Percentiles rank a stretch among this genome's conserved stretches.
Conservation (phyloP, 2,888 invertebrate species). For the Pardosa pseudoannulata region DNA sequence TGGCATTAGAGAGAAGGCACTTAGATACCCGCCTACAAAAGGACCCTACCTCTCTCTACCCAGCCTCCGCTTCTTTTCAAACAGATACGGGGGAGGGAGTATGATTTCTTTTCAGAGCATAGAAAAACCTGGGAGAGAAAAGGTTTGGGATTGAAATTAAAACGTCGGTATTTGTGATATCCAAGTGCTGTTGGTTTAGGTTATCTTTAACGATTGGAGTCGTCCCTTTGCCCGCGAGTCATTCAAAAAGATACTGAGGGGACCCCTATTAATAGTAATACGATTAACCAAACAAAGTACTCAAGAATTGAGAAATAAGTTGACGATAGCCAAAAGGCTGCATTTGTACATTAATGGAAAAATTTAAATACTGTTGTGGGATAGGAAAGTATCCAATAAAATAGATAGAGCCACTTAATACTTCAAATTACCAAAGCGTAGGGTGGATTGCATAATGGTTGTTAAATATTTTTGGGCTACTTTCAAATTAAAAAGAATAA, state of each 20-base stretch:
- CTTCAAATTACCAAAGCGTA: too few relatives aligned
- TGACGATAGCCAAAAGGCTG: too few relatives aligned
- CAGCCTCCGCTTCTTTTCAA: slow-evolving; percentile 29
- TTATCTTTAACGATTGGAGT: not conserved
- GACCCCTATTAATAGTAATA: not conserved
- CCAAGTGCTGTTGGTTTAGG: not conserved
- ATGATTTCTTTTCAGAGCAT: slow-evolving; percentile 27
- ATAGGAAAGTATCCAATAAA: too few relatives aligned
- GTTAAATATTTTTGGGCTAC: too few relatives aligned
- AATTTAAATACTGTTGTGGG: too few relatives aligned
- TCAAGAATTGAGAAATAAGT: not conserved
- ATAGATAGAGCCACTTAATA: too few relatives aligned
- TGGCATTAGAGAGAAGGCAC: slow-evolving; percentile 58
- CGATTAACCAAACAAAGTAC: not conserved
- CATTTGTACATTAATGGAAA: too few relatives aligned
- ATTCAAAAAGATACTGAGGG: not conserved
- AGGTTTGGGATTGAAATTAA: slow-evolving; percentile 44
- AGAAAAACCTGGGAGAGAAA: slow-evolving; percentile 26
- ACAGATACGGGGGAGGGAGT: slow-evolving; percentile 15
- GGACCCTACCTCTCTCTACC: slow-evolving; percentile 27
- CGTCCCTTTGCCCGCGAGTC: not conserved
- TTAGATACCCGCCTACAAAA: slow-evolving; percentile 59
- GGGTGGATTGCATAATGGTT: too few relatives aligned
- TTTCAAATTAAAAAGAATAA: too few relatives aligned
- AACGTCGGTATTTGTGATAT: not conserved